phyloP scores from a whole-genome alignment of 2,888 invertebrate genomes.

The Volucella inanis region DNA sequence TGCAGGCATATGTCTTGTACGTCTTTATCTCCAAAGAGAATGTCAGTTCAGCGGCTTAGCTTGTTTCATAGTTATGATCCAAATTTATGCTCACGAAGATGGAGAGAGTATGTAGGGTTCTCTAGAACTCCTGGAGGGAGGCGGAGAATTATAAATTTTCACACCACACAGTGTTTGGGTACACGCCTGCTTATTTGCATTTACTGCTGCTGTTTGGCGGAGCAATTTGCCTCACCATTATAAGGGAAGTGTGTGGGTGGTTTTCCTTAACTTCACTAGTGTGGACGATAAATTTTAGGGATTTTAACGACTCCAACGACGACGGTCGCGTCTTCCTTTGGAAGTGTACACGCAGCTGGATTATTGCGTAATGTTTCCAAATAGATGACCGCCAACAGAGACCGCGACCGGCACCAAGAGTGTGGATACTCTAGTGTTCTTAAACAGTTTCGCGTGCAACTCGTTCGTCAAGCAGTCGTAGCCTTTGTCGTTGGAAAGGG shows the following conservation, averaged over 20 bases:
- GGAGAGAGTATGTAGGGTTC: neutral
- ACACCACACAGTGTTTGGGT: slow-evolving; percentile 49
- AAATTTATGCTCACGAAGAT: slow-evolving; percentile 41
- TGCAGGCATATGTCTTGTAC: neutral
- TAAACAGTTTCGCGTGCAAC: slow-evolving; percentile 42
- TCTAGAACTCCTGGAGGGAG: neutral
- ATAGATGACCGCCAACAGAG: slow-evolving; percentile 25
- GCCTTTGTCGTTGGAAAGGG: neutral
- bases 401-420: neutral
- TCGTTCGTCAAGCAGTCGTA: slow-evolving; percentile 37
- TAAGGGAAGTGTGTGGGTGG: slow-evolving; percentile 27
- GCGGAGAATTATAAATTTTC: slow-evolving; percentile 51
- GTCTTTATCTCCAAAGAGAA: slow-evolving; percentile 6
- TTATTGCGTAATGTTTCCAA: slow-evolving; percentile 65
- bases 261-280: neutral
- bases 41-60: slow-evolving; percentile 35
- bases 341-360: slow-evolving; percentile 48
- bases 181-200: slow-evolving; percentile 69
- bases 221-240: slow-evolving; percentile 22
- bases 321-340: slow-evolving; percentile 33
- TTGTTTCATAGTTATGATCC: slow-evolving; percentile 56
- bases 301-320: slow-evolving; percentile 47
- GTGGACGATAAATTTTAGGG: slow-evolving; percentile 61
- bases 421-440: no score
- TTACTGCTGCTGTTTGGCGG: slow-evolving; percentile 55